phyloP scores from a whole-genome alignment of 1,140 invertebrate species.

The Calosoma granatense region DNA sequence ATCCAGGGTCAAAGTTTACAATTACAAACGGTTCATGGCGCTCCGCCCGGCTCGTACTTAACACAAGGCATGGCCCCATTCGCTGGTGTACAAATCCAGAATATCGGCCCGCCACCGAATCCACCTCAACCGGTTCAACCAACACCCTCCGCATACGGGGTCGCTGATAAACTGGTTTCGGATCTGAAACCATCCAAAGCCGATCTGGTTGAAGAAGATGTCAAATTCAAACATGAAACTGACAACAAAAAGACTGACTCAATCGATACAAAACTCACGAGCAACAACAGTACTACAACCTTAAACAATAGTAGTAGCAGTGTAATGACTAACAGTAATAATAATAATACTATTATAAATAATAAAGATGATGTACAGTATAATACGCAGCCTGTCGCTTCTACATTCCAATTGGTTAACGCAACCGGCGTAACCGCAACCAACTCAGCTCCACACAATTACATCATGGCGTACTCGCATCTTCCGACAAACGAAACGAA shows the following conservation, averaged over 20 bases:
- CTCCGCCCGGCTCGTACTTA: not conserved
- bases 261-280: not conserved
- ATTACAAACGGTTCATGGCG: not conserved
- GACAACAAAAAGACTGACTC: not conserved
- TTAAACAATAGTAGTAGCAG: not conserved
- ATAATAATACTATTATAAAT: not conserved
- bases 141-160: not conserved
- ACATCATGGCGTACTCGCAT: not conserved
- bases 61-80: not conserved
- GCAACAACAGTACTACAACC: not conserved
- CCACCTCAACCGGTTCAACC: not conserved
- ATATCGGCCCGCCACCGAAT: not conserved
- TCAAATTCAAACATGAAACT: not conserved
- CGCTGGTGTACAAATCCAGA: not conserved
- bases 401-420: not conserved
- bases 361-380: not conserved
- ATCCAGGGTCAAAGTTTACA: not conserved
- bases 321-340: not conserved
- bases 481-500: not conserved
- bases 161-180: not conserved
- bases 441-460: not conserved
- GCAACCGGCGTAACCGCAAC: not conserved
- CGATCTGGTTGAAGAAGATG: not conserved
- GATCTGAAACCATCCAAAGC: not conserved
- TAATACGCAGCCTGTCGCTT: not conserved